Evolutionary conservation across 2,113 vertebrate species (phyloP), one percentile per base, ranked within the genome.

Genomic region (Salminus brasiliensis): DNA sequence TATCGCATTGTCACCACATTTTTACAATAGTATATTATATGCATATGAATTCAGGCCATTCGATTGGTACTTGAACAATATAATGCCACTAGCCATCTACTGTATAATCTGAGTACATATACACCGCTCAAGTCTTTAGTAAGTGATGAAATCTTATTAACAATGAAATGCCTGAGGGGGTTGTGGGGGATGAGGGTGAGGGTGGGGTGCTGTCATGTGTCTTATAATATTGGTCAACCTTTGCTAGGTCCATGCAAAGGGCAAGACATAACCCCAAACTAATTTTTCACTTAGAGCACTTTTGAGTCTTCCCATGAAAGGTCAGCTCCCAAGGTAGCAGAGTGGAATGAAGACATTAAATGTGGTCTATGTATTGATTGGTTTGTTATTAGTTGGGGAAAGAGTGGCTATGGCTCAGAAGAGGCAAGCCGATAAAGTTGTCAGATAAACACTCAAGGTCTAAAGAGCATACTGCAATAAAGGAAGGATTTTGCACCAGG

Each of bases 371-470:
- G 69, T 85, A 87, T 87, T 78, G 86, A 87, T 85, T 82, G 86
- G 76, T 85, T 82, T 82, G 84, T 85, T 87, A 87, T 87, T 85
- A 85, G 86, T 71, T 84, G 76, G 80, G 80, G 84, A 83, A 72
- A 82, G 49, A 39, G 62, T 53, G 43, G 53, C 52, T 68, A 23
- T 43, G 71, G 55, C 74, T 60, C 39, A 7, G 57, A 52, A 76
- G 85, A 81, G 82, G 62, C 45, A 53, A 70, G 36, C 25, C n/a
- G 25, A 53, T 55, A 52, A 74, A 81, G 78, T 78, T 83, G 65
- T 52, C 23, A 16, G 69, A 63, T 66, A 60, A 76, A 76, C 34
- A 79, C 45, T 23, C 5, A 8, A 23, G 49, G 63, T 45, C 70
- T 76, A 63, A 77, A 67, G 72, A 79, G 71, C 66, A 32, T 60